A percentile compares a stretch with the other conserved stretches of the same genome.
phyloP scores from a whole-genome alignment of 2,888 invertebrate genomes.

The Sisyra terminalis region DNA sequence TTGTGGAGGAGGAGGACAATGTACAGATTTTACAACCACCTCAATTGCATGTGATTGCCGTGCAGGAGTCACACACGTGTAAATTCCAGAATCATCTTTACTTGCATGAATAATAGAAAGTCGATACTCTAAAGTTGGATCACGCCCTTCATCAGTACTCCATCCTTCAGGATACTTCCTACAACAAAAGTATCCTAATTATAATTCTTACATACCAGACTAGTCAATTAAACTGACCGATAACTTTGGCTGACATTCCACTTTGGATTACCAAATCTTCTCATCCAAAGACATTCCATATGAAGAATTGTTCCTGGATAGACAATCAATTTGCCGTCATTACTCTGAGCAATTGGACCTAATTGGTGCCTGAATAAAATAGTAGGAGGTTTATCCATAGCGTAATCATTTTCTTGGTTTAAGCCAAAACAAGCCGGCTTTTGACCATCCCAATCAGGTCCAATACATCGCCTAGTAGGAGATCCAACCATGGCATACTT shows the following conservation, averaged over 20 bases:
- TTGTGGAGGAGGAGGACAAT: conserved; percentile 58
- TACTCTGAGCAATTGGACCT: conserved; percentile 75
- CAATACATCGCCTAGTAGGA: conserved; percentile 50
- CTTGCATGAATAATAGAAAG: conserved; percentile 66
- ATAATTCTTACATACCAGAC: neutral
- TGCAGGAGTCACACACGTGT: conserved; percentile 73
- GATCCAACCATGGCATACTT: conserved; percentile 64
- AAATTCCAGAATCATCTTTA: conserved; percentile 69
- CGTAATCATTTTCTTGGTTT: conserved; percentile 75
- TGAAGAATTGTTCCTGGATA: conserved; percentile 74
- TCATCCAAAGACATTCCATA: conserved; percentile 80
- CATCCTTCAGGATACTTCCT: conserved; percentile 64
- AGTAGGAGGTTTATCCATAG: conserved; percentile 74
- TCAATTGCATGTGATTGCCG: conserved; percentile 66
- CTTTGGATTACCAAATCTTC: conserved; percentile 69
- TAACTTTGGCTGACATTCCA: conserved; percentile 61
- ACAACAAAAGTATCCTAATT: conserved; percentile 27
- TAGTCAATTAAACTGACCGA: conserved; percentile 26
- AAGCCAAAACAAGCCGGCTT: conserved; percentile 66
- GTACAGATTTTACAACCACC: conserved; percentile 67
- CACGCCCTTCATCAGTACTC: conserved; percentile 65
- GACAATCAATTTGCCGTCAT: conserved; percentile 68
- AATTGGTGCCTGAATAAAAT: conserved; percentile 65
- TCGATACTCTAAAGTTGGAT: conserved; percentile 63
- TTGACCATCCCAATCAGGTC: conserved; percentile 66